Base-by-base conservation (phyloP, 2,888 invertebrate genomes). In the Cacoxenus indagator region DNA sequence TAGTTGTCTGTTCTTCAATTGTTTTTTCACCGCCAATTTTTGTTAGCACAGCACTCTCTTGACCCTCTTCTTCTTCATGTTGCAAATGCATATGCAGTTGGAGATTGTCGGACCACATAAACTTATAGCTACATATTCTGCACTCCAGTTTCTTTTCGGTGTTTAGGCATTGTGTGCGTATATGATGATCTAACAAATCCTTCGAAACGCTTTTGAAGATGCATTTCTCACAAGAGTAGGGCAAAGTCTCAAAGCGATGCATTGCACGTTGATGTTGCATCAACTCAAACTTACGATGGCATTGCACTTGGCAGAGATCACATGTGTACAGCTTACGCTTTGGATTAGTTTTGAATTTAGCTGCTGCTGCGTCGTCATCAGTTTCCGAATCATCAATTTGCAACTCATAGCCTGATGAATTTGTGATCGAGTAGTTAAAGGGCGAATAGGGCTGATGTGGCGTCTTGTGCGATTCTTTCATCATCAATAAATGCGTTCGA, bases 141-240 rank as follows among this genome's bases (percentile, higher is more conserved):
- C 77, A 78, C 2, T n/a, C 55, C 9, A 68, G 57, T 14, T 64
- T 24, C 46, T 78, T 78, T 9, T 67, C 54, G 2, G 17, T 19
- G 64, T 74, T 74, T 9, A 69, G 62, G 61, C 77, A 84, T 51
- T 76, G 76, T 83, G 85, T 62, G 86, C 87, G 76, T 87, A 89
- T 6, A 88, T 90, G 90, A 1, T 89, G 31, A n/a, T n/a, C 31
- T 31, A 27, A 31, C 31, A 31, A 29, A 31, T 59, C 89, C 31
- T 88, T 81, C 0, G 89, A 88, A 0, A 90, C 89, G 73, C 90
- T 90, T 45, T 89, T 82, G 88, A 90, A 90, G 17, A 86, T 82
- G 75, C 91, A 91, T 24, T 88, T 84, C 55, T 87, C 88, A 74
- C 91, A 91, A 27, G 89, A 87, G 31, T 88, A 83, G 0, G 89